phyloP scores from a whole-genome alignment of 2,888 invertebrate genomes.

The Patella depressa region DNA sequence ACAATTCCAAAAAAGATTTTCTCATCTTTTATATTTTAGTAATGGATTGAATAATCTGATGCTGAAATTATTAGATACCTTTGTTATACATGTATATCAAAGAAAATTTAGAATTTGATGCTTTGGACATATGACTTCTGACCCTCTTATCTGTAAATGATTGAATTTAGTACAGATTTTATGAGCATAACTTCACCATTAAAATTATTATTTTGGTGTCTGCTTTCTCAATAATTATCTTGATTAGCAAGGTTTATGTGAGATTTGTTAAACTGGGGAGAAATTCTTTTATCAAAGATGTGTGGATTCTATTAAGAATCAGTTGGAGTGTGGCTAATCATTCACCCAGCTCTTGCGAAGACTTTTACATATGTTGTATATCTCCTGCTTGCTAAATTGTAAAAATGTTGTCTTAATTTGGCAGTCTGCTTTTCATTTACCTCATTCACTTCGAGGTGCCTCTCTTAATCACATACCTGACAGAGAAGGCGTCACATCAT shows the following conservation, averaged over 20 bases:
- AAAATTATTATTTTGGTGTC: no score
- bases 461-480: neutral
- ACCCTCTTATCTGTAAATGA: no score
- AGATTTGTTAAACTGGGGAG: constrained; percentile 6
- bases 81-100: no score
- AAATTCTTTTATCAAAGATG: constrained; percentile 5
- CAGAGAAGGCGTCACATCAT: neutral
- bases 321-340: constrained; percentile 9
- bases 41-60: no score
- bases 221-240: neutral
- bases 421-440: constrained; percentile 11
- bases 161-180: no score
- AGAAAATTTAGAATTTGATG: no score
- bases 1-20: no score
- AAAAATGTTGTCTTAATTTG: constrained; percentile 12
- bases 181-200: no score
- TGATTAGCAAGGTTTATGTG: constrained; percentile 1
- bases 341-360: constrained; percentile 2
- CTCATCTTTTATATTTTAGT: no score
- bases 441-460: neutral
- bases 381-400: constrained; percentile 5
- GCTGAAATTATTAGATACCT: no score
- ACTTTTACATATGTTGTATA: constrained; percentile 10
- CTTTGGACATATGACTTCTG: no score
- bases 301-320: constrained; percentile 5